Evolutionary conservation across 2,888 invertebrate species (phyloP).

Genomic region (Dynastes hyllus): DNA sequence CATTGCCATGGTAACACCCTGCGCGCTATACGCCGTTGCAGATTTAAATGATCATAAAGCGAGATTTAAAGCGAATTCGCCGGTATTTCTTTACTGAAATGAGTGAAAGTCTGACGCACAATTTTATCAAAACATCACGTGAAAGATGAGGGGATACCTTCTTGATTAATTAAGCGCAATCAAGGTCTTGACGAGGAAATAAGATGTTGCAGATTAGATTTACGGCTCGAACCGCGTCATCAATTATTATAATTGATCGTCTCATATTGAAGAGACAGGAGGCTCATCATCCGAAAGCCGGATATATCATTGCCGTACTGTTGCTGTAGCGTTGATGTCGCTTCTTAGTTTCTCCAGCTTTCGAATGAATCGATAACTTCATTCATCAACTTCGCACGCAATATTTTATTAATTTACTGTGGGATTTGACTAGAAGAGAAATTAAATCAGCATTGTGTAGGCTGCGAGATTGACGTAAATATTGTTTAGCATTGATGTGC

Average conservation of each 20-base stretch:
- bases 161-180: conserved; percentile 48
- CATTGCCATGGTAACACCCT: conserved; percentile 64
- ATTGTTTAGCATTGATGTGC: neutral
- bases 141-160: conserved; percentile 21
- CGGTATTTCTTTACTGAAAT: conserved; percentile 5
- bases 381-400: conserved; percentile 34
- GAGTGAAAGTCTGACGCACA: neutral
- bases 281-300: neutral
- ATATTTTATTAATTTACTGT: conserved; percentile 27
- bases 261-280: conserved; percentile 39
- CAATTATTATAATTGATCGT: conserved; percentile 45
- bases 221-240: conserved; percentile 25
- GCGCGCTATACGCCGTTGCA: conserved; percentile 59
- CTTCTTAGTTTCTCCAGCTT: neutral
- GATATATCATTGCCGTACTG: conserved; percentile 29
- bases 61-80: conserved; percentile 42
- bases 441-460: neutral
- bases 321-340: neutral
- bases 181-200: conserved; percentile 47
- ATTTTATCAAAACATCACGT: conserved; percentile 37
- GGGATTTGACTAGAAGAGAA: conserved; percentile 4
- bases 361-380: conserved; percentile 30
- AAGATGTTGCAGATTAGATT: conserved; percentile 49
- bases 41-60: conserved; percentile 63
- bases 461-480: neutral